A percentile compares a stretch with the other conserved stretches of the same genome.
phyloP scores from a whole-genome alignment of 2,113 vertebrate species.

The Mesoclemmys tuberculata region DNA sequence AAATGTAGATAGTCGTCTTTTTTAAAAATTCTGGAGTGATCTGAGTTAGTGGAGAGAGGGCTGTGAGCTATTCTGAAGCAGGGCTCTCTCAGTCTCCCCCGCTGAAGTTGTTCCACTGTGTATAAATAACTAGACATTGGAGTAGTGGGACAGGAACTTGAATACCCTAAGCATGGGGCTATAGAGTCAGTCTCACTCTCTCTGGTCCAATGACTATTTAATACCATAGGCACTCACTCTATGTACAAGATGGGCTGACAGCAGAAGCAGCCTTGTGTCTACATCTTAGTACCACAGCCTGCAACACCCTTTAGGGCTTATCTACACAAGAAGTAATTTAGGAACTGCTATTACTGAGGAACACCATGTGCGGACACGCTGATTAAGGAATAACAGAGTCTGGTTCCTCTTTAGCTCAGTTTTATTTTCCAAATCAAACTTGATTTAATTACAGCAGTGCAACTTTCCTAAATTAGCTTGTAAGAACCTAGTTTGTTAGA shows the following conservation, averaged over 20 bases:
- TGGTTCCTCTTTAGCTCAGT: background rate
- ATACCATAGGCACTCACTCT: background rate
- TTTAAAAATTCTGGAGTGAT: background rate
- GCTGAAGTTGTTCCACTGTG: background rate
- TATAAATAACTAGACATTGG: background rate
- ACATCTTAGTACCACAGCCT: background rate
- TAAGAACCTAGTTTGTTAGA: background rate
- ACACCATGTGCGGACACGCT: background rate
- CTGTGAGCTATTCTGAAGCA: background rate
- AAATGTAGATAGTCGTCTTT: constrained; percentile 8
- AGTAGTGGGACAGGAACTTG: background rate
- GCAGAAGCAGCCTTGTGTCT: background rate
- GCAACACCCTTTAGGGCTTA: background rate
- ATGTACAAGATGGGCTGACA: background rate
- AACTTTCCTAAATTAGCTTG: background rate
- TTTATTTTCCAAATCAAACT: no score
- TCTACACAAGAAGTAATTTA: background rate
- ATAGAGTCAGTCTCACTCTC: background rate
- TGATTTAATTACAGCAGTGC: background rate
- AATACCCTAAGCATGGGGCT: background rate
- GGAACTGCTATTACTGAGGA: background rate
- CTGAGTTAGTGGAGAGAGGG: constrained; percentile 40
- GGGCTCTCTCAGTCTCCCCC: background rate
- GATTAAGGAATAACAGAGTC: background rate
- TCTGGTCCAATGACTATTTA: background rate